These are phyloP conservation scores for Mus spretus DNA, from an alignment of 2,797 vertebrate genomes.

Conservation along the genomic window DNA sequence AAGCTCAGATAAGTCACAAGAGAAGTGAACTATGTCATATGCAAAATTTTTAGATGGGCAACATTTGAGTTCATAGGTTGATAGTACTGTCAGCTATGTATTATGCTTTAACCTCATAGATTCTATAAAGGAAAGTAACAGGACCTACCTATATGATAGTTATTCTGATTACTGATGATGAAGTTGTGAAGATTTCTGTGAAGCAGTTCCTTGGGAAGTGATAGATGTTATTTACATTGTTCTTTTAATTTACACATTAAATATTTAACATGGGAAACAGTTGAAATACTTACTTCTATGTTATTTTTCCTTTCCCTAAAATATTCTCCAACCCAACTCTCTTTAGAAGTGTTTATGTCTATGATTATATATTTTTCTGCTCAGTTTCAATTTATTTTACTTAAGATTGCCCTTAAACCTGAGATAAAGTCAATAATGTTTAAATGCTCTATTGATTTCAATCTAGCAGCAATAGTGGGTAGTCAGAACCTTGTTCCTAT, in stretches of 20 bases:
- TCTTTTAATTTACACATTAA: conserved; percentile 61
- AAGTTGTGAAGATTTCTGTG: not conserved
- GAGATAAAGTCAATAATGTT: conserved; percentile 76
- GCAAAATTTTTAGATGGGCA: not conserved
- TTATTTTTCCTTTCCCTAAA: not conserved
- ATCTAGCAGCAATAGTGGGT: conserved; percentile 31
- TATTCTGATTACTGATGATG: conserved; percentile 18
- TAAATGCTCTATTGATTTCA: conserved; percentile 82
- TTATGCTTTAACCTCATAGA: not conserved
- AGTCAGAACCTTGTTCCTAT: conserved; percentile 54
- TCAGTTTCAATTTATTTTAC: conserved; percentile 73
- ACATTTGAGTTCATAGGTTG: not conserved
- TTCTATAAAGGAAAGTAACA: not conserved
- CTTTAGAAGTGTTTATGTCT: not conserved
- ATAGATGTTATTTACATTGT: not conserved
- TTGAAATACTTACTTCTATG: not conserved
- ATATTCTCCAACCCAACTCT: conserved; percentile 3
- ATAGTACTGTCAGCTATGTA: not conserved
- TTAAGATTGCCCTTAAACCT: conserved; percentile 63
- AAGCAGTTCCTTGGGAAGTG: not conserved
- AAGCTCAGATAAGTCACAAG: not conserved
- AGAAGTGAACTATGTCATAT: not conserved
- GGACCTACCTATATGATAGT: not conserved
- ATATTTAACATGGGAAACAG: conserved; percentile 4
- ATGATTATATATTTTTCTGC: conserved; percentile 67